Evolutionary conservation across 1,140 invertebrate species (phyloP), one percentile per base, ranked within the genome.

Genomic region (Sipha flava): DNA sequence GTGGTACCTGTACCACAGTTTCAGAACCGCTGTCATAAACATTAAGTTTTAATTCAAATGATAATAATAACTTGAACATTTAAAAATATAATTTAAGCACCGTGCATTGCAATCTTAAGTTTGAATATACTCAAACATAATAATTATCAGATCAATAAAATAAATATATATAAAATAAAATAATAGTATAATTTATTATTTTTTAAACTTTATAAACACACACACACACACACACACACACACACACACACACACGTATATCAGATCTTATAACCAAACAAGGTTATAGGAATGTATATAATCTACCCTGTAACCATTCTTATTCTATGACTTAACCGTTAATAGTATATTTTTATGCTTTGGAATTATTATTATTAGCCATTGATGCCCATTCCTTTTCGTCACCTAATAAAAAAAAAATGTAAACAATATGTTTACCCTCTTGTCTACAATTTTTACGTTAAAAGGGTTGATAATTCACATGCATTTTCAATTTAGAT

Each of bases 391-490:
- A 77, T 59, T 77, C 73, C 73, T 77, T 77, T 77, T 77, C 73
- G 49, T 77, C 73, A 77, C 73, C 73, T 77, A 77, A 77, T 77
- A 77, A 77, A 77, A 75, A 59, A 75, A 77, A 77, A 77, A 77
- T 77, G 73, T 77, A 77, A 77, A 77, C 52, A 57, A 16, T 40
- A 59, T 23, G 52, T 77, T 77, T 77, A 77, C 73, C 73, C 54
- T 43, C 26, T 18, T 57, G 37, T 47, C 40, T 45, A 43, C 4
- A 70, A 57, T 57, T 31, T 77, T 26, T 23, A 77, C 21, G 9
- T 54, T 57, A 23, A 18, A 57, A 26, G 14, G 14, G 21, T 57
- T 77, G 73, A 40, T 40, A 37, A 40, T 77, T 59, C 59, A 77
- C 73, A 77, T 77, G 73, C 73, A 77, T 54, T 75, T 75, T 40